These are phyloP conservation scores for Caretta caretta DNA, from an alignment of 2,113 vertebrate genomes.

Conservation along the genomic window DNA sequence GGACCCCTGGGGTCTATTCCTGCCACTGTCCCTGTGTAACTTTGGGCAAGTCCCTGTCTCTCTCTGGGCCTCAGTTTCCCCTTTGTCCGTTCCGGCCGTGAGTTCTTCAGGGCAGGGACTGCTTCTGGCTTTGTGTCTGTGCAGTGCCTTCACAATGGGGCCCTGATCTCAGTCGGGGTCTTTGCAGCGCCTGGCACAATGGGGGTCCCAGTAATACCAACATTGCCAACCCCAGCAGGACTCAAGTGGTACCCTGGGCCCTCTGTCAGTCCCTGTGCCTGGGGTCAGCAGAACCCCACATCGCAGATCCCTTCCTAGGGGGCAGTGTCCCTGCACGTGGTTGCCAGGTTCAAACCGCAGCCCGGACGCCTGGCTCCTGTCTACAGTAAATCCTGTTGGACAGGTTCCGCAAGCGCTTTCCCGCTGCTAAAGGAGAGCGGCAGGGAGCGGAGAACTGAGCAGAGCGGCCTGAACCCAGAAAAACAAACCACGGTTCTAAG, in stretches of 20 bases:
- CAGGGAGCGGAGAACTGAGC: background rate
- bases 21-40: background rate
- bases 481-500: background rate
- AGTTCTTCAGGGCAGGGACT: background rate
- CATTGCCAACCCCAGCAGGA: background rate
- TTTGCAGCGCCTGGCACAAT: too few species aligned
- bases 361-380: background rate
- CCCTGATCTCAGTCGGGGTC: too few species aligned
- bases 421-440: background rate
- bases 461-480: background rate
- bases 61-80: background rate
- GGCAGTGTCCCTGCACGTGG: background rate
- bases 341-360: background rate
- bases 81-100: background rate
- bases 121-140: background rate
- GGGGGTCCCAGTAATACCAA: background rate
- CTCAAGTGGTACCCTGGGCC: background rate
- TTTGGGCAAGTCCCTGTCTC: background rate
- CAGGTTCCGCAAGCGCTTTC: background rate
- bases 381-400: background rate
- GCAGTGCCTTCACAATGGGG: background rate
- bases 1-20: background rate
- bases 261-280: background rate
- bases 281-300: background rate
- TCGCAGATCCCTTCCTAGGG: background rate